A percentile compares a stretch with the other conserved stretches of the same genome.
Evolutionary conservation across 2,888 invertebrate genomes (phyloP).

Genomic region (Baronia brevicornis): DNA sequence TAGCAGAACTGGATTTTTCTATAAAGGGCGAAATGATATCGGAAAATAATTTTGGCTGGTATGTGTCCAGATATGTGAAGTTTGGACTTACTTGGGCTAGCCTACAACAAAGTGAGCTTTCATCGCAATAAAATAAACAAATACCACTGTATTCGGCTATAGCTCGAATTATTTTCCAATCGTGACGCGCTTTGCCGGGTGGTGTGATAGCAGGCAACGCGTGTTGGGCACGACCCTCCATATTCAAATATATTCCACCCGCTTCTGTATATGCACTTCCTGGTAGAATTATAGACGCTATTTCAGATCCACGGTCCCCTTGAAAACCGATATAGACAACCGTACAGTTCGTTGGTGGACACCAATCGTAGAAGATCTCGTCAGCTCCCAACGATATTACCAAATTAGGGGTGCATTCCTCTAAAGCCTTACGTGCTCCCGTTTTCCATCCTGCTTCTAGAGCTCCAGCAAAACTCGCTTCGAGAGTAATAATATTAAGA

Average conservation of each 20-base stretch:
- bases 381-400: slow-evolving; percentile 95
- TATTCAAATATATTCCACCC: slow-evolving; percentile 94
- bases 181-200: slow-evolving; percentile 93
- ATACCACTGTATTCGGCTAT: slow-evolving; percentile 48
- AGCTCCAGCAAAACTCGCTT: slow-evolving; percentile 94
- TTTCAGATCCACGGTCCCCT: slow-evolving; percentile 93
- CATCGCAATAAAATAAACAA: slow-evolving; percentile 41
- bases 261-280: slow-evolving; percentile 99
- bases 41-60: slow-evolving; percentile 40
- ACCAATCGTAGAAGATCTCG: slow-evolving; percentile 83
- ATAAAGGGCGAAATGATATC: slow-evolving; percentile 29
- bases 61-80: slow-evolving; percentile 36
- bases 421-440: slow-evolving; percentile 75
- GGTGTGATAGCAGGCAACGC: slow-evolving; percentile 91
- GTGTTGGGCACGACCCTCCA: slow-evolving; percentile 95
- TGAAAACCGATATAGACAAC: slow-evolving; percentile 95
- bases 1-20: slow-evolving; percentile 1
- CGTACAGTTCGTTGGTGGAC: slow-evolving; percentile 84
- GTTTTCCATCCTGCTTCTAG: slow-evolving; percentile 95
- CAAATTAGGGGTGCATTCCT: slow-evolving; percentile 81
- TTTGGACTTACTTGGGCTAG: slow-evolving; percentile 55
- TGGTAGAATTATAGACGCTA: slow-evolving; percentile 93
- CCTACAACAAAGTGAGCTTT: slow-evolving; percentile 34
- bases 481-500: slow-evolving; percentile 93
- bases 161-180: slow-evolving; percentile 94